Evolutionary conservation across 2,113 vertebrate genomes (phyloP), one percentile per base, ranked within the genome.

Genomic region (Sylvietta virens): DNA sequence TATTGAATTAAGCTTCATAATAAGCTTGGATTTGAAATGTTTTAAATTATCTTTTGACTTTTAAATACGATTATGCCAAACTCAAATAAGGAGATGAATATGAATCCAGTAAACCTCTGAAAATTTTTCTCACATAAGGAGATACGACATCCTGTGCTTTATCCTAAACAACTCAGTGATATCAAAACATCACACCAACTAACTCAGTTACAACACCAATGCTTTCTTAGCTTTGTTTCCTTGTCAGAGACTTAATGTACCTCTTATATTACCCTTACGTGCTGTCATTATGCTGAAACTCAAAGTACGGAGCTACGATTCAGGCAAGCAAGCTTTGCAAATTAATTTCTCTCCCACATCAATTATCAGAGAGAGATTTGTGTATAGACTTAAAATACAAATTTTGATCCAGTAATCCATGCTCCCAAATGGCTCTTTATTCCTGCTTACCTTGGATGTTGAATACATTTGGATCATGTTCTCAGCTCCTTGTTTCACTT

Each of bases 401-500:
- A 53, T 67, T 60, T 51, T 47, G 31, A 69, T 54, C n/a, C 35
- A 62, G 13, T n/a, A 82, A 87, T 78, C 11, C n/a, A 39, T 28
- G 10, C 60, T 87, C 71, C 62, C 57, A 81, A 64, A 80, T 11
- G 31, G 40, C 37, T 80, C 31, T n/a, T 94, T 58, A 62, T 73
- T 90, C 40, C 62, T 67, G 26, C 64, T 97, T 71, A 99, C 99
- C 98, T 99, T 99, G 39, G 98, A 97, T 11, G 98, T 95, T 72
- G 98, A 98, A 67, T 98, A 99, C 15, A 98, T 99, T 87, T 99
- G 99, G 66, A 99, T 99, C 97, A 99, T 99, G 87, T 99, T 99
- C 97, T 99, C 99, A 0, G 99, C 99, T 15, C 99, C 99, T 96
- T 99, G 99, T 71, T 98, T 99, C n/a, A 99, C 99, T 93, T 99